A percentile compares a stretch with the other conserved stretches of the same genome.
Conservation (phyloP, 2,888 invertebrate genomes). For the Blastobasis adustella region DNA sequence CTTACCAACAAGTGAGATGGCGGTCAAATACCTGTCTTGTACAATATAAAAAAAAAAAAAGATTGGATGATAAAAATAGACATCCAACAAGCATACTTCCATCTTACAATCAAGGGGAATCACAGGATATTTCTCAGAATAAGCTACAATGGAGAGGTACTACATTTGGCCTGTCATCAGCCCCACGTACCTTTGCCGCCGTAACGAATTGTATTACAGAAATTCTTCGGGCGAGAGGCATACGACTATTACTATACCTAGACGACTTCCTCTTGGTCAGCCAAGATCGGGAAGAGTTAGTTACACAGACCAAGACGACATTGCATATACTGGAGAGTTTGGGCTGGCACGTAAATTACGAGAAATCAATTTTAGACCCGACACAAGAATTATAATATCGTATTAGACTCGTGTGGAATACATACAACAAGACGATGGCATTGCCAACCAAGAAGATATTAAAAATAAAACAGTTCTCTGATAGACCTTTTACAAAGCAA, state of each 20-base stretch:
- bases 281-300: neutral
- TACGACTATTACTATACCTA: slow-evolving; percentile 6
- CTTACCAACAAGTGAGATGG: too few species aligned
- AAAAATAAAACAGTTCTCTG: neutral
- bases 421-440: neutral
- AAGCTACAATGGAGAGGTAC: neutral
- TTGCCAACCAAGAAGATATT: neutral
- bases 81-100: slow-evolving; percentile 10
- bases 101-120: slow-evolving; percentile 2
- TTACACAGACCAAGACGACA: neutral
- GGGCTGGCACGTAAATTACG: neutral
- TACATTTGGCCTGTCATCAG: slow-evolving; percentile 5
- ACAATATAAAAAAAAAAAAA: too few species aligned
- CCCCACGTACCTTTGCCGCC: slow-evolving; percentile 1
- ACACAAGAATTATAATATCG: neutral
- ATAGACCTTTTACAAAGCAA: neutral
- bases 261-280: slow-evolving; percentile 4
- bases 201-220: slow-evolving; percentile 9
- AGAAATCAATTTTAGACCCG: neutral
- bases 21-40: too few species aligned
- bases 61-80: slow-evolving; percentile 12
- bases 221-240: slow-evolving; percentile 1
- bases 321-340: neutral
- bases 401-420: neutral
- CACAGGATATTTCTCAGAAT: slow-evolving; percentile 7